Percentiles rank a stretch among this genome's conserved stretches.
These are phyloP conservation scores for Tinea pellionella DNA, from an alignment of 2,888 invertebrate species.

Conservation along the genomic window DNA sequence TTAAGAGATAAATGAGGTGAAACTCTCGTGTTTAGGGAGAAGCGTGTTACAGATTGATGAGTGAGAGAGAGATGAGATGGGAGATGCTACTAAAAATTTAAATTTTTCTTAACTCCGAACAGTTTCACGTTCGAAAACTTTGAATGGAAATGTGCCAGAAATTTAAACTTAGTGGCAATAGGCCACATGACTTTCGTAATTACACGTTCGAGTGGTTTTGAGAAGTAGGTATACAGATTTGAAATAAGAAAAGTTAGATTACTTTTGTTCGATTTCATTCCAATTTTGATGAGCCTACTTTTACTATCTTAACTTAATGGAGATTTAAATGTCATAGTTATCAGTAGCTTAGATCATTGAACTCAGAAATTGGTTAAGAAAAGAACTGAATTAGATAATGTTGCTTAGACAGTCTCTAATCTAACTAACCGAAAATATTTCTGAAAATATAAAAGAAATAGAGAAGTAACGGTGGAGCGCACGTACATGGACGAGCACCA, in stretches of 20 bases:
- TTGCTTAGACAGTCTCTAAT: too few relatives aligned
- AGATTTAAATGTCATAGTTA: background rate
- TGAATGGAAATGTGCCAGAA: constrained; percentile 11
- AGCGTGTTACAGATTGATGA: background rate
- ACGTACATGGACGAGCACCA: background rate
- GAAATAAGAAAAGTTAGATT: constrained; percentile 58
- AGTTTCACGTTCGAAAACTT: constrained; percentile 10
- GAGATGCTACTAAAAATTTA: background rate
- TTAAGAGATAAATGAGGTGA: background rate
- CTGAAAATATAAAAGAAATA: background rate
- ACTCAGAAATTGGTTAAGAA: background rate
- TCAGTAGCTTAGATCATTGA: background rate
- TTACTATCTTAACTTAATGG: background rate
- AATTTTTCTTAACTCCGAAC: background rate
- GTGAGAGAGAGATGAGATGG: too few relatives aligned
- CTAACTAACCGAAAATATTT: background rate
- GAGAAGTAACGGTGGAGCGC: background rate
- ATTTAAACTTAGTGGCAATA: constrained; percentile 8
- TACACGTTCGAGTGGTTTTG: constrained; percentile 45
- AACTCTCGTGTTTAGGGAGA: background rate
- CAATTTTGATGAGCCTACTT: constrained; percentile 27
- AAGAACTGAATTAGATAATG: background rate
- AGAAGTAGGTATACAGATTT: constrained; percentile 28
- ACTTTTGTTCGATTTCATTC: constrained; percentile 48
- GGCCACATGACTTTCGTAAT: constrained; percentile 29